phyloP scores from a whole-genome alignment of 2,113 vertebrate species.

The Microtus montanus region DNA sequence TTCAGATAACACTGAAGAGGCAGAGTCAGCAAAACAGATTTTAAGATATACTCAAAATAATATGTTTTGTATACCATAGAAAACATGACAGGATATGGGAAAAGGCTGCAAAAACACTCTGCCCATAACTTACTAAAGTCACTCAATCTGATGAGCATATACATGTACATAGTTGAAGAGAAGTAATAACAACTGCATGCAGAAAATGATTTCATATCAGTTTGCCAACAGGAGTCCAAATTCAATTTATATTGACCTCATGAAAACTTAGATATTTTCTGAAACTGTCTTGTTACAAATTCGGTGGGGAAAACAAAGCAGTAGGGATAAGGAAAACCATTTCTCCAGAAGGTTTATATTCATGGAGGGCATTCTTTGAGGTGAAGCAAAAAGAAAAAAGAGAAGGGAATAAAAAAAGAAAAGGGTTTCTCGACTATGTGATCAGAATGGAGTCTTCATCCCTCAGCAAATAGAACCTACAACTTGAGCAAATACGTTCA shows the following conservation, averaged over 20 bases:
- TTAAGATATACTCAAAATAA: not conserved
- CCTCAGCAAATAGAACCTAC: not conserved
- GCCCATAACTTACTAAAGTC: constrained; percentile 52
- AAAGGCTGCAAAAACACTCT: constrained; percentile 25
- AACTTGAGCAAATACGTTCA: not conserved
- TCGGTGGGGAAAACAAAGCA: constrained; percentile 34
- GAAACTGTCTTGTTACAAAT: constrained; percentile 13
- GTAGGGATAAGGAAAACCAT: constrained; percentile 6
- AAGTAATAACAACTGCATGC: constrained; percentile 64
- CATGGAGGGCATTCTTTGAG: constrained; percentile 19
- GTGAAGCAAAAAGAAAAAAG: not conserved
- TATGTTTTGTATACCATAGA: constrained; percentile 36
- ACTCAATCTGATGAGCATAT: constrained; percentile 61
- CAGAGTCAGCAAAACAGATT: not conserved
- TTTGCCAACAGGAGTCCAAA: constrained; percentile 61
- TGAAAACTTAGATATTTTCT: constrained; percentile 61
- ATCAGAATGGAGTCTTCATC: constrained; percentile 55
- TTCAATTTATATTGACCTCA: constrained; percentile 55
- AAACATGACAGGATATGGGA: constrained; percentile 48
- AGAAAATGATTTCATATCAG: constrained; percentile 67
- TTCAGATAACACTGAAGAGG: constrained; percentile 46
- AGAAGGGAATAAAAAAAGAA: not conserved
- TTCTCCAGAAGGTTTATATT: constrained; percentile 52
- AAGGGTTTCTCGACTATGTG: constrained; percentile 48
- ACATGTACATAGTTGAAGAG: constrained; percentile 38